Base-by-base conservation (phyloP, 2,797 vertebrate species). In the Bryconaethiops microstoma region DNA sequence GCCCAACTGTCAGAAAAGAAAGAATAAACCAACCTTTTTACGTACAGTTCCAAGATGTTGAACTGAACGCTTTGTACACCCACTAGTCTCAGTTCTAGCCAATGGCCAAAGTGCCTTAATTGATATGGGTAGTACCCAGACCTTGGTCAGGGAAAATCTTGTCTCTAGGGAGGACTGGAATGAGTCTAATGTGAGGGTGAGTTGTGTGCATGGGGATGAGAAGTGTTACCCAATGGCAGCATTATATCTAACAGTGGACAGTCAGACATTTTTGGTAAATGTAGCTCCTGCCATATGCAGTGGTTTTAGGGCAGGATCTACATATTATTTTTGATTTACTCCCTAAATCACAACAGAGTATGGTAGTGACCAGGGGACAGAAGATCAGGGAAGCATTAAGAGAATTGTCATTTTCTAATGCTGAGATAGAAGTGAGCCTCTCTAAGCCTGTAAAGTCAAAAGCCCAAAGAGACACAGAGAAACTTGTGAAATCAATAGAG, bases 161-260 rank as follows among this genome's bases (percentile, higher is more conserved):
- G 13, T 52, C 13, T 13, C 50, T 52, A 16, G 50, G 13, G 50
- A 52, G 14, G 14, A 52, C 50, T 52, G 12, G 14, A 52, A 52
- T 2, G 4, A 16, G 13, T 12, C 14, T 52, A 16, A 13, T 0
- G 50, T 52, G 3, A 2, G 50, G 50, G 13, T 52, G 14, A 52
- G 12, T 6, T 79, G 83, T 85, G 69, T 80, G 12, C 69, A 80
- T 68, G 54, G 72, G 54, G 80, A 77, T 67, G 52, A 68, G 29
- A 29, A 45, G 42, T 45, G 9, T 5, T 81, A 77, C 19, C 74
- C 76, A 2, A 77, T 17, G 3, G 35, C 42, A 50, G 48, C 7
- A 10, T 1, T 50, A 50, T 50, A 50, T 13, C 2, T 9, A 5
- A 76, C 50, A 10, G 76, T 76, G 10, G 23, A 75, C 48, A 35